A percentile compares a stretch with the other conserved stretches of the same genome.
phyloP scores from a whole-genome alignment of 2,113 vertebrate species.

The Entelurus aequoreus region DNA sequence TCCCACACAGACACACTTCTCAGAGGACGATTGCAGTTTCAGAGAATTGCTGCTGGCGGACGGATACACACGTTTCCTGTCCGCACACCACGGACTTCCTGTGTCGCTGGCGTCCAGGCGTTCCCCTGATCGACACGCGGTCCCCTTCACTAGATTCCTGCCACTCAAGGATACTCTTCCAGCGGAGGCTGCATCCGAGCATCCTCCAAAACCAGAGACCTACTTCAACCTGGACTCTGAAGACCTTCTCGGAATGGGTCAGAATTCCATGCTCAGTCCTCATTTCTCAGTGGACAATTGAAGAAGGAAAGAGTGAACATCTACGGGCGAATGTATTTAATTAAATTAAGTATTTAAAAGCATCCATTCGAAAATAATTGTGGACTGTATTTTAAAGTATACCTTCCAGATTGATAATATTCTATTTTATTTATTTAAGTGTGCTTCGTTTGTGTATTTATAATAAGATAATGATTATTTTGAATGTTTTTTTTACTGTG shows the following conservation, averaged over 20 bases:
- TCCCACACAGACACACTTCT: conserved; percentile 45
- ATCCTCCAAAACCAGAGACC: conserved; percentile 6
- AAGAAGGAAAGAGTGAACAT: conserved; percentile 8
- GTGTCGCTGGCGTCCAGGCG: conserved; percentile 58
- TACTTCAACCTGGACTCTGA: conserved; percentile 49
- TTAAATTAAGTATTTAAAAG: not conserved
- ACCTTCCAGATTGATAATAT: conserved; percentile 1
- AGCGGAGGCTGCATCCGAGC: conserved; percentile 8
- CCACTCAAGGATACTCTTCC: conserved; percentile 47
- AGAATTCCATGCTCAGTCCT: conserved; percentile 47
- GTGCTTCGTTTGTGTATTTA: conserved; percentile 5
- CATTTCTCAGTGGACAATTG: conserved; percentile 47
- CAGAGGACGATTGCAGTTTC: conserved; percentile 66
- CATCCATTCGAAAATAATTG: no score
- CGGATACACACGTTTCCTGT: conserved; percentile 67
- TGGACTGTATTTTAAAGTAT: not conserved
- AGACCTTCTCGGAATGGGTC: conserved; percentile 55
- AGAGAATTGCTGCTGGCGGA: conserved; percentile 63
- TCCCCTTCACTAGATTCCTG: conserved; percentile 63
- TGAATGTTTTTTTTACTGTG: not conserved
- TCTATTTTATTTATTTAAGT: conserved; percentile 55
- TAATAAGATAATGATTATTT: conserved; percentile 11
- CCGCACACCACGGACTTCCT: conserved; percentile 44
- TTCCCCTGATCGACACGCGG: conserved; percentile 22
- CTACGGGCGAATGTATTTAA: not conserved